Evolutionary conservation across 2,888 invertebrate genomes (phyloP).

Genomic region (Scaptomyza caliginosa): DNA sequence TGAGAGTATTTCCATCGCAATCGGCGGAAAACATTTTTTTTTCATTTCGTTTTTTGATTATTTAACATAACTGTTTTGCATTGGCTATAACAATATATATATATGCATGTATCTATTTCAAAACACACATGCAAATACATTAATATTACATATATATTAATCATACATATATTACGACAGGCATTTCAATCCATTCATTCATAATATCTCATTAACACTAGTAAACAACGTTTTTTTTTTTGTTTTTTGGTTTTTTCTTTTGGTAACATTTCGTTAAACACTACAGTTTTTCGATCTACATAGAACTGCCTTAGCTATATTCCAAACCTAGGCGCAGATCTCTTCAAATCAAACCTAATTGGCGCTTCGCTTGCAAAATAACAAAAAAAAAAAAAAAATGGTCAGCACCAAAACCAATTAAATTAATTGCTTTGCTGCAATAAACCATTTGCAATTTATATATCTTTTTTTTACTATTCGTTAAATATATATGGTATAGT

Average conservation of each 20-base stretch:
- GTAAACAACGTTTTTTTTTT: conserved; percentile 26
- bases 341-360: background rate
- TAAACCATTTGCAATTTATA: conserved; percentile 38
- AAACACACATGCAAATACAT: conserved; percentile 21
- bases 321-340: background rate
- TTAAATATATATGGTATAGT: background rate
- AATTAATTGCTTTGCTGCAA: conserved; percentile 28
- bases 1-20: conserved; percentile 54
- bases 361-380: conserved; percentile 17
- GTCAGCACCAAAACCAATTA: conserved; percentile 42
- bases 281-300: conserved; percentile 22
- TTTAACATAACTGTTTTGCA: conserved; percentile 7
- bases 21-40: conserved; percentile 32
- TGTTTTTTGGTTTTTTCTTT: background rate
- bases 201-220: conserved; percentile 14
- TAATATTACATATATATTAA: conserved; percentile 12
- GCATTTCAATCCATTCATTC: conserved; percentile 13
- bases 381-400: conserved; percentile 8
- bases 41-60: background rate
- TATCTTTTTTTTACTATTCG: background rate
- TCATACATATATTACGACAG: conserved; percentile 30
- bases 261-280: conserved; percentile 17
- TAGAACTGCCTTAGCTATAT: conserved; percentile 10
- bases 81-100: conserved; percentile 38
- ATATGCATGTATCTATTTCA: conserved; percentile 20